A percentile compares a stretch with the other conserved stretches of the same genome.
Evolutionary conservation across 23 tunicate species (phyloP).

Genomic region (Aplidium turbinatum): DNA sequence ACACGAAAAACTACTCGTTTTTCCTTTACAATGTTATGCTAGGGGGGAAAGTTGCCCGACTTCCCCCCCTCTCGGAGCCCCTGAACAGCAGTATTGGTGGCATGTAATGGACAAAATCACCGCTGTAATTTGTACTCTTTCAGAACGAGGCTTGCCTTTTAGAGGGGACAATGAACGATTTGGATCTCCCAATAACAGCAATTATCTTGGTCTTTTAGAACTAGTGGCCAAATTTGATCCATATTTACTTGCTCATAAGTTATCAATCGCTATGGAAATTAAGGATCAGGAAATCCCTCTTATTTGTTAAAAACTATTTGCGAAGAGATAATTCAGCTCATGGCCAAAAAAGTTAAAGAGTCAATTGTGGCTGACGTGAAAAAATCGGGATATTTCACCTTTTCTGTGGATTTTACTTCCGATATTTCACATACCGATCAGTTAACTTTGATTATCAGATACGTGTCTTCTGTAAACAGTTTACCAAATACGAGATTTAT

Average conservation of each 20-base stretch:
- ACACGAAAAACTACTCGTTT: too few relatives aligned
- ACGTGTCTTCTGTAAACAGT: slow-evolving; percentile 21
- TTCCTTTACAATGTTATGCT: too few relatives aligned
- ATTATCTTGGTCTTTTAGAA: slow-evolving; percentile 44
- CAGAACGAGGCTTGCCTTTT: slow-evolving; percentile 38
- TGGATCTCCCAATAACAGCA: slow-evolving; percentile 51
- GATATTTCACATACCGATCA: slow-evolving; percentile 25
- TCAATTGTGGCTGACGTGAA: slow-evolving; percentile 36
- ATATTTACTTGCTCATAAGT: slow-evolving; percentile 44
- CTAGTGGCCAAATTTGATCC: slow-evolving; percentile 40
- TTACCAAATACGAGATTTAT: slow-evolving; percentile 18
- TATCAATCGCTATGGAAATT: slow-evolving; percentile 47
- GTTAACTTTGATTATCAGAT: slow-evolving; percentile 28
- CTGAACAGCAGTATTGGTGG: slow-evolving; percentile 38
- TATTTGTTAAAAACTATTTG: slow-evolving; percentile 22
- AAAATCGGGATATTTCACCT: slow-evolving; percentile 21
- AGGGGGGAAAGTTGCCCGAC: too few relatives aligned
- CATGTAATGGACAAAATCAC: slow-evolving; percentile 40
- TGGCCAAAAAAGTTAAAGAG: slow-evolving; percentile 18
- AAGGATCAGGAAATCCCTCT: slow-evolving; percentile 37
- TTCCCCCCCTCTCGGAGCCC: too few relatives aligned
- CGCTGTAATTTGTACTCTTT: slow-evolving; percentile 34
- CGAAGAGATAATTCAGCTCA: slow-evolving; percentile 27
- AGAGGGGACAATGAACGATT: slow-evolving; percentile 43
- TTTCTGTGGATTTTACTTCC: slow-evolving; percentile 12